phyloP scores from a whole-genome alignment of 2,113 vertebrate species.

The Corythornis vintsioides region DNA sequence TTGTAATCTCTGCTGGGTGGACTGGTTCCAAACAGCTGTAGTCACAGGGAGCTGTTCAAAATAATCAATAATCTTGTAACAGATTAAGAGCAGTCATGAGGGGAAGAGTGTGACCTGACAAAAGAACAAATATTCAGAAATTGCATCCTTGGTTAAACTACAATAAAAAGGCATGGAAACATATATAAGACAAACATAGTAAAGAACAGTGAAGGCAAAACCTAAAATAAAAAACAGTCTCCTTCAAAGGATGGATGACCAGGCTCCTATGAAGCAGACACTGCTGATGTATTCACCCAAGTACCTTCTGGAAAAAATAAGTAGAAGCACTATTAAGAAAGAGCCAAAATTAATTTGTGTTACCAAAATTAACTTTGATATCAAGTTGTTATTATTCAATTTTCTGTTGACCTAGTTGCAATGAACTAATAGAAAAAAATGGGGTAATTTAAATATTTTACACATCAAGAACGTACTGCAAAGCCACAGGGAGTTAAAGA shows the following conservation, averaged over 20 bases:
- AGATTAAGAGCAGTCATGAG: not conserved
- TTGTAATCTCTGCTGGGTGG: not conserved
- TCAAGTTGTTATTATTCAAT: slow-evolving; percentile 11
- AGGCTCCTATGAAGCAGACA: not conserved
- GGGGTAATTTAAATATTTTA: slow-evolving; percentile 17
- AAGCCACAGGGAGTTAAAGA: not conserved
- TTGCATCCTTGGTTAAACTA: not conserved
- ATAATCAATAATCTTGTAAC: not conserved
- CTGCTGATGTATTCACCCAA: not conserved
- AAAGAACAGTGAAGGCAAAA: not conserved
- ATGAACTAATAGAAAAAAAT: not conserved
- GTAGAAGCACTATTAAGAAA: not conserved
- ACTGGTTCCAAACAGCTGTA: not conserved
- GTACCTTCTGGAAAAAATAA: not conserved
- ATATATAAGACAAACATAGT: not conserved
- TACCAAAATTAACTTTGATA: slow-evolving; percentile 31
- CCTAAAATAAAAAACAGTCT: not conserved
- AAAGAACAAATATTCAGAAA: not conserved
- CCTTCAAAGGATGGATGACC: not conserved
- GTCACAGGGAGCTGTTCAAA: not conserved
- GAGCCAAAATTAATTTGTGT: slow-evolving; percentile 14
- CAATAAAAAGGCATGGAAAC: not conserved
- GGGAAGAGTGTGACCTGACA: not conserved
- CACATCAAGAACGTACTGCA: slow-evolving; percentile 6
- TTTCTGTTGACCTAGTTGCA: slow-evolving; percentile 46